Evolutionary conservation across 2,888 invertebrate genomes (phyloP), one percentile per base, ranked within the genome.

Genomic region (Dysmachus trigonus): DNA sequence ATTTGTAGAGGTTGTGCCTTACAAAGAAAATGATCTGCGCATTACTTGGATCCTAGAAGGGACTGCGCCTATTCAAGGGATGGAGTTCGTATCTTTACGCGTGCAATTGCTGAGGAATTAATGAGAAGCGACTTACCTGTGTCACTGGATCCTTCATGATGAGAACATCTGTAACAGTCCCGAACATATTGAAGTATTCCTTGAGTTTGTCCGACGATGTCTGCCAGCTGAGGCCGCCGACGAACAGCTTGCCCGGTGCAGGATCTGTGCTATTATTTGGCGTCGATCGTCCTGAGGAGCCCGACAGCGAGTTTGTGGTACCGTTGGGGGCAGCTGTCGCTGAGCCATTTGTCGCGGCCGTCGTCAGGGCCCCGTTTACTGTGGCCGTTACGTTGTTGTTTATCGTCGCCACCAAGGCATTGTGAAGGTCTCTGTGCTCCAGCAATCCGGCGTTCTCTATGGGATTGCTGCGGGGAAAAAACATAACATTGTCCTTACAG

Each of bases 91-190:
- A 27, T 8, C 53, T 53, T 10, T 53, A 0, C 8, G 1, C 5
- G 7, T 53, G 6, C 7, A 53, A 53, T 4, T 53, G 18, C 53
- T 53, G 2, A 22, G 22, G 10, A 62, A 27, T 62, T 22, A 73
- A 18, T 33, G 18, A 5, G 33, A 15, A n/a, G 73, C n/a, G 15
- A 31, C 93, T 93, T 93, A 97, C 97, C 96, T 97, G 97, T 88
- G 97, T 97, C 53, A 97, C 96, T 0, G 97, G 97, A 92, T 98
- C 97, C 93, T 97, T 97, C 97, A 98, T 97, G 90, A 98, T 97
- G 88, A 97, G 94, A 86, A 98, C 97, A 91, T 98, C 97, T 41
- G 97, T 96, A 88, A 98, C 97, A 5, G 96, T 95, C 86, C 98
- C 98, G 90, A 97, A 98, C 96, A 97, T 97, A 86, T 96, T 96